phyloP scores from a whole-genome alignment of 2,113 vertebrate genomes.

The Lepidothrix coronata region DNA sequence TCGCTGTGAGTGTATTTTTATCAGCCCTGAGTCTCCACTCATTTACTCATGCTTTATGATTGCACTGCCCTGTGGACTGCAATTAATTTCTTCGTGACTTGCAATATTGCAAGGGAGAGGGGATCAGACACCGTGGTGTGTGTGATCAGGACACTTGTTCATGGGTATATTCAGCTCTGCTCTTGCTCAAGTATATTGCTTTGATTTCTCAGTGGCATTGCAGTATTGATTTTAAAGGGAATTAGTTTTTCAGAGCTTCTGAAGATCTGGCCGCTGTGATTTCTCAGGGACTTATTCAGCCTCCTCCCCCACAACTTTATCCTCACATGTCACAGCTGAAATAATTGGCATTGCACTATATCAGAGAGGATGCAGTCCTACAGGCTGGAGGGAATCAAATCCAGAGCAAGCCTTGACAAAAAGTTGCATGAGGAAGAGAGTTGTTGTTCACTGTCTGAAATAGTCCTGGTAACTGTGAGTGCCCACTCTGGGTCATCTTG shows the following conservation, averaged over 20 bases:
- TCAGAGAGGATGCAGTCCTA: background rate
- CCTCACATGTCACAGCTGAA: slow-evolving; percentile 33
- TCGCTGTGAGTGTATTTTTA: background rate
- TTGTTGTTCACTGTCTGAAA: background rate
- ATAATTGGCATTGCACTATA: slow-evolving; percentile 45
- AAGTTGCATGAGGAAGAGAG: background rate
- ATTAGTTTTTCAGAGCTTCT: slow-evolving; percentile 56
- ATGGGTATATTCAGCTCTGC: background rate
- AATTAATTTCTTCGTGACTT: slow-evolving; percentile 35
- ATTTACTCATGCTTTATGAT: slow-evolving; percentile 18
- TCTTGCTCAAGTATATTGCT: background rate
- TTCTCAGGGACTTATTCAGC: slow-evolving; percentile 18
- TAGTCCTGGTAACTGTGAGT: background rate
- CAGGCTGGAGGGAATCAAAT: background rate
- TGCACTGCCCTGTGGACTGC: background rate
- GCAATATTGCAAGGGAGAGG: background rate
- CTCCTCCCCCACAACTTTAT: slow-evolving; percentile 44
- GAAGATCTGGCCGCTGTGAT: slow-evolving; percentile 28
- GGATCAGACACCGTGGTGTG: background rate
- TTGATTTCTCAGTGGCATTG: slow-evolving; percentile 61
- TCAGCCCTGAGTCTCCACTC: background rate
- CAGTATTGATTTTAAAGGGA: slow-evolving; percentile 63
- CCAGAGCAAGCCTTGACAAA: background rate
- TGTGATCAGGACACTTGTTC: slow-evolving; percentile 15
- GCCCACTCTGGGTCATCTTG: background rate